Conservation (phyloP, 2,797 vertebrate species). For the Malurus leucopterus region DNA sequence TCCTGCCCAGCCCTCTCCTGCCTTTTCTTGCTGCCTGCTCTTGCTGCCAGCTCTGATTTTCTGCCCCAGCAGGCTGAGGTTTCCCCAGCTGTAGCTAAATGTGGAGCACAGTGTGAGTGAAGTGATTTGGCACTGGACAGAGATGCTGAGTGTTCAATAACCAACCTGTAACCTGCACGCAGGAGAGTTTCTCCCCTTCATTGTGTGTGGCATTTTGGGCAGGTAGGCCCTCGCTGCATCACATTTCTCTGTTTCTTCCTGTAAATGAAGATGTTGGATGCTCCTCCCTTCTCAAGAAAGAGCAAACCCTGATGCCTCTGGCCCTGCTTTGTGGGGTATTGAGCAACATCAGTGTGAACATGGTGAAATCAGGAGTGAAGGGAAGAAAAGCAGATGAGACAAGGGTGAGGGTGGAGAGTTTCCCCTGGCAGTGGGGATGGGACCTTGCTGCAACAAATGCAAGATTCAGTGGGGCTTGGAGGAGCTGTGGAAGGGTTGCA, state of each 20-base stretch:
- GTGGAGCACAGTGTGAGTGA: background rate
- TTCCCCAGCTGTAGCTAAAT: background rate
- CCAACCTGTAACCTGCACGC: background rate
- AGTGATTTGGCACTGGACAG: background rate
- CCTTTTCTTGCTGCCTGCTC: background rate
- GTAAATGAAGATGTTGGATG: background rate
- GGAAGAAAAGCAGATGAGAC: background rate
- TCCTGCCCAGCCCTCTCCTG: background rate
- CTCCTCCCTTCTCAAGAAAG: background rate
- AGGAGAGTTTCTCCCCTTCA: rapidly evolving
- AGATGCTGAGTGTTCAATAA: background rate
- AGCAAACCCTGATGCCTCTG: background rate
- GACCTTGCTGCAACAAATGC: background rate
- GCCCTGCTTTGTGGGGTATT: background rate
- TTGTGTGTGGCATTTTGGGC: background rate
- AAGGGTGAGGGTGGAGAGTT: background rate
- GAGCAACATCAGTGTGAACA: background rate
- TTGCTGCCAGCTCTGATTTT: background rate
- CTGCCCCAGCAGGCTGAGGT: background rate
- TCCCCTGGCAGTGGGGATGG: background rate
- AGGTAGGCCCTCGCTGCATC: background rate
- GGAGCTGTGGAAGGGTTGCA: background rate
- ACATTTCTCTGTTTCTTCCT: background rate
- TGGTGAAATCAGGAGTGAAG: background rate
- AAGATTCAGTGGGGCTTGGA: background rate